Conservation (phyloP, 2,888 invertebrate species). For the Spodoptera picta region DNA sequence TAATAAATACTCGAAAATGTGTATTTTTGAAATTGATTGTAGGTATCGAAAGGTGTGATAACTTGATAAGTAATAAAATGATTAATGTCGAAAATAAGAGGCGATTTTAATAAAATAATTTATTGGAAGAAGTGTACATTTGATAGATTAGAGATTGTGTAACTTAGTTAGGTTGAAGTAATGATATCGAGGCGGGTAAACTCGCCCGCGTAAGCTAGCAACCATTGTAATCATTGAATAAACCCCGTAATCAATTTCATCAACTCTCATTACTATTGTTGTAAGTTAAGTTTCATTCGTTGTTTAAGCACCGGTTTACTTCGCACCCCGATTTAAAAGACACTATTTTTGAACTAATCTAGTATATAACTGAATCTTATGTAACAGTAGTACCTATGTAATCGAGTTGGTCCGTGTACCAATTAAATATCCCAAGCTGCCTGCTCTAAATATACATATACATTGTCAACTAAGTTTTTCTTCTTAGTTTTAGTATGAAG, state of each 20-base stretch:
- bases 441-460: slow-evolving; percentile 22
- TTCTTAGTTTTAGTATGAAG: no score
- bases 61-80: slow-evolving; percentile 49
- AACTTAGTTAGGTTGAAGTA: slow-evolving; percentile 49
- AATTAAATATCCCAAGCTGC: slow-evolving; percentile 9
- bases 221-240: slow-evolving; percentile 39
- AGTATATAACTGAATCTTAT: slow-evolving; percentile 37
- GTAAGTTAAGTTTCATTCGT: slow-evolving; percentile 52
- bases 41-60: slow-evolving; percentile 53
- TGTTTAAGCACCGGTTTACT: slow-evolving; percentile 71
- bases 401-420: slow-evolving; percentile 33
- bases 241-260: slow-evolving; percentile 49
- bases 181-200: slow-evolving; percentile 33
- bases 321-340: slow-evolving; percentile 66
- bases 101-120: slow-evolving; percentile 57
- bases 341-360: slow-evolving; percentile 65
- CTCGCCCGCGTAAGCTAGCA: slow-evolving; percentile 24
- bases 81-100: slow-evolving; percentile 49
- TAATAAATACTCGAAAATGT: slow-evolving; percentile 61
- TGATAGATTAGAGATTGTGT: slow-evolving; percentile 47
- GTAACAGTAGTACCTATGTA: slow-evolving; percentile 32
- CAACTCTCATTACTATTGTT: slow-evolving; percentile 35
- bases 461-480: no score
- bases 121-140: slow-evolving; percentile 58
- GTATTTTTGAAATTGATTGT: slow-evolving; percentile 68